Conservation (phyloP, 2,113 vertebrate species). For the Trichomycterus rosablanca region DNA sequence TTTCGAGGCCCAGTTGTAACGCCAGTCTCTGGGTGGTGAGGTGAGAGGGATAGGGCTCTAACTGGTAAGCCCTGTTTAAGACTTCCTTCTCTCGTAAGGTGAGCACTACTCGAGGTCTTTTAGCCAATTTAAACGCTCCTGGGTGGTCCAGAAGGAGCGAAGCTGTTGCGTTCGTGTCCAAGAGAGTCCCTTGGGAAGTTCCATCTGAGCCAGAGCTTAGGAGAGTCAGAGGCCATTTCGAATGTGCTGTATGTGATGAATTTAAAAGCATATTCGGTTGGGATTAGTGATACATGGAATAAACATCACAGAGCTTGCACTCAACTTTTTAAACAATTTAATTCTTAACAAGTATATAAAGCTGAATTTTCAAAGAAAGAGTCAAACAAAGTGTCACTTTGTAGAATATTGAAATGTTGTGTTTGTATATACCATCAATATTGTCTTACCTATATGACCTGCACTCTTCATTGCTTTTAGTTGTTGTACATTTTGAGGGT, state of each 20-base stretch:
- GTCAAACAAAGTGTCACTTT: too few species aligned
- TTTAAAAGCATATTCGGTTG: background rate
- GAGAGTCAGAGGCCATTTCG: constrained; percentile 86
- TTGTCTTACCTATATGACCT: constrained; percentile 96
- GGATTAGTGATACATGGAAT: too few species aligned
- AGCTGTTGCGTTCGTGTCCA: constrained; percentile 73
- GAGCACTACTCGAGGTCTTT: constrained; percentile 87
- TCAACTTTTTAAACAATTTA: too few species aligned
- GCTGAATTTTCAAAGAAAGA: too few species aligned
- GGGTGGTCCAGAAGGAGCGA: constrained; percentile 71
- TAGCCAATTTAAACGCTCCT: constrained; percentile 51
- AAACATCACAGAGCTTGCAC: too few species aligned
- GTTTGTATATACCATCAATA: too few species aligned
- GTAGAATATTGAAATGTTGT: too few species aligned
- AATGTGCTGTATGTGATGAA: constrained; percentile 67
- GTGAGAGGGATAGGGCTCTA: constrained; percentile 94
- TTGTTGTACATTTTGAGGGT: constrained; percentile 93
- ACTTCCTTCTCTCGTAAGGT: constrained; percentile 88
- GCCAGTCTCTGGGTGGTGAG: constrained; percentile 90
- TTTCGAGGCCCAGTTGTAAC: constrained; percentile 89
- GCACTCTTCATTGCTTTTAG: constrained; percentile 94
- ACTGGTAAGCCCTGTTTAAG: constrained; percentile 82
- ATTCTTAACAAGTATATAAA: too few species aligned
- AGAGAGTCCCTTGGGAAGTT: constrained; percentile 76
- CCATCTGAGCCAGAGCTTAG: constrained; percentile 82